Base-by-base conservation (phyloP, 2,113 vertebrate species). In the Narcine bancroftii region DNA sequence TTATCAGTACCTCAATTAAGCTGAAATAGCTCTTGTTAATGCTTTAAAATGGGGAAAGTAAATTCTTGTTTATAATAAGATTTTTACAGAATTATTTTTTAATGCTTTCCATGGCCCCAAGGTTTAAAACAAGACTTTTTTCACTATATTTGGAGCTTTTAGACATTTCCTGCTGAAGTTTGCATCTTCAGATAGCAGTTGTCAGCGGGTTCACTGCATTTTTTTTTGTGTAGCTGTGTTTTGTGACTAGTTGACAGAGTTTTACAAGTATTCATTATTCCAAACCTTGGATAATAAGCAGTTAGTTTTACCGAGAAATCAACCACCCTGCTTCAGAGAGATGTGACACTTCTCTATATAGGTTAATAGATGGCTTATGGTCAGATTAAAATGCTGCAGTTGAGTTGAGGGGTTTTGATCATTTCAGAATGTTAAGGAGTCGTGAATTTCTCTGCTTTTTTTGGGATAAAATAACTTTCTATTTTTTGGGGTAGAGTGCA, bases 271-370 rank as follows among this genome's bases (percentile, higher is more conserved):
- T 87, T 87, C 33, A 60, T 60, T 87, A 63, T 63, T 36, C 33
- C 36, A 87, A 53, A 87, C 53, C 81, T 60, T 63, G 33, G n/a
- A 87, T 87, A 87, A 87, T 87, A 87, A 63, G 81, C 15, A 19
- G 81, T 87, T 87, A 63, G 81, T 87, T 66, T 66, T 91, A 69
- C 89, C 29, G 60, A 91, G 63, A 91, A 71, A 91, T 91, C 42
- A 91, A 50, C 42, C 45, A 47, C 42, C 24, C 89, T 91, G 42
- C 33, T 69, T 69, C 33, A 24, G 63, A 91, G 89, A 45, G 24
- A 69, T 69, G 39, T 71, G 65, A 91, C 63, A 69, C 36, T 69
- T 33, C 89, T 47, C 39, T 69, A 69, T 65, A 42, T 47, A 91
- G 42, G 89, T 39, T 91, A 65, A 65, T 89, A 65, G 65, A 69